Percentiles rank a stretch among this genome's conserved stretches.
Evolutionary conservation across 2,888 invertebrate genomes (phyloP).

Genomic region (Troilus luridus): DNA sequence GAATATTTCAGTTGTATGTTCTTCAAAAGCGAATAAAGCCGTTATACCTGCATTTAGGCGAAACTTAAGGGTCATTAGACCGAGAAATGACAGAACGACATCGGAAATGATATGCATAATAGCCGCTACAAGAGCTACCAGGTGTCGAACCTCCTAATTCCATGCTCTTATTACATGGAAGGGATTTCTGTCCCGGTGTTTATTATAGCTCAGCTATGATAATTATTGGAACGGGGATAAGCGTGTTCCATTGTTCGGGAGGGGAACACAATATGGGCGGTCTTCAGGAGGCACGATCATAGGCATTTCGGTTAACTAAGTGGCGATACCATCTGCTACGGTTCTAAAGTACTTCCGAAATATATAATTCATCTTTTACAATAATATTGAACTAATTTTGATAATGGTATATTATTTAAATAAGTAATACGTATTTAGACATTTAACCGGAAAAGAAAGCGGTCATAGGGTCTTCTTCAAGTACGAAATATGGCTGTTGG

Average conservation of each 20-base stretch:
- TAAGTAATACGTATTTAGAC: too few species aligned
- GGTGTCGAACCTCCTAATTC: slow-evolving; percentile 1
- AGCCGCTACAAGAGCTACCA: background rate
- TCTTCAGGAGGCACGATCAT: background rate
- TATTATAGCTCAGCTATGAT: background rate
- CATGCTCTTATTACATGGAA: background rate
- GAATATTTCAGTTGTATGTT: background rate
- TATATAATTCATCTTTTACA: too few species aligned
- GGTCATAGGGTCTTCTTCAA: too few species aligned
- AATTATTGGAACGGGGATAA: slow-evolving; percentile 4
- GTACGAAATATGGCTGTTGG: too few species aligned
- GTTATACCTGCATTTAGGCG: background rate
- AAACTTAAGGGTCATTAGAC: background rate
- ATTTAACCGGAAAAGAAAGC: too few species aligned
- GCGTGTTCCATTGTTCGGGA: background rate
- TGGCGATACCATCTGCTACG: background rate
- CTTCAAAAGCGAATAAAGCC: background rate
- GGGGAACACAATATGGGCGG: background rate
- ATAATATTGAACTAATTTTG: too few species aligned
- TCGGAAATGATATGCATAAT: slow-evolving; percentile 9
- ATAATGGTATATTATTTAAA: too few species aligned
- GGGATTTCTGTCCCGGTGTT: background rate
- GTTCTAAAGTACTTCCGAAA: background rate
- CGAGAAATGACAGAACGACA: slow-evolving; percentile 15
- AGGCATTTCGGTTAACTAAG: background rate